These are phyloP conservation scores for Sparidentex hasta DNA, from an alignment of 2,797 vertebrate species.

Conservation along the genomic window DNA sequence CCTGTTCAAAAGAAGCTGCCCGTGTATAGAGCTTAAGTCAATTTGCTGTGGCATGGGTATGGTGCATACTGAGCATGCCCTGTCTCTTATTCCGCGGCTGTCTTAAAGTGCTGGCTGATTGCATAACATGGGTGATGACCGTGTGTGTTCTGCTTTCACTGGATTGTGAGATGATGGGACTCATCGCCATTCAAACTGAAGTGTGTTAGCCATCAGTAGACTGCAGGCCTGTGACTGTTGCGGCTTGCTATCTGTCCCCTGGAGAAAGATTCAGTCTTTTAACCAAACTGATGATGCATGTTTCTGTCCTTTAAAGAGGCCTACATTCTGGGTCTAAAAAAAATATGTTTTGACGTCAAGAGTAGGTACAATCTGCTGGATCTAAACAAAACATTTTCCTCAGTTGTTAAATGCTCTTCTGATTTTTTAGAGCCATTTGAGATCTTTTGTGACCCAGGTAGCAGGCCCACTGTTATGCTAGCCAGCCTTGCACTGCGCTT, in stretches of 20 bases:
- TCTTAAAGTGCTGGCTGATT: conserved; percentile 82
- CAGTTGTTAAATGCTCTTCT: conserved; percentile 53
- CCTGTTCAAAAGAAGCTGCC: conserved; percentile 75
- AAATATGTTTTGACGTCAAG: conserved; percentile 10
- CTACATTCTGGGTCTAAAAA: conserved; percentile 8
- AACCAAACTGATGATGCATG: conserved; percentile 46
- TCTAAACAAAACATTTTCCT: conserved; percentile 31
- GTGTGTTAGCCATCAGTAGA: conserved; percentile 46
- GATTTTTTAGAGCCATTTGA: conserved; percentile 68
- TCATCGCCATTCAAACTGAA: conserved; percentile 72
- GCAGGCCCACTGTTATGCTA: conserved; percentile 68
- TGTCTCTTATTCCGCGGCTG: conserved; percentile 74
- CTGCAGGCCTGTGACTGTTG: conserved; percentile 59
- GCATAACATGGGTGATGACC: conserved; percentile 80
- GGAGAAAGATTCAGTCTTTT: conserved; percentile 40
- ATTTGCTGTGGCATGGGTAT: conserved; percentile 81
- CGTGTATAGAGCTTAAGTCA: conserved; percentile 81
- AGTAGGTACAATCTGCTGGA: conserved; percentile 1
- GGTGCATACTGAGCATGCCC: conserved; percentile 82
- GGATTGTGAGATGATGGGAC: conserved; percentile 74
- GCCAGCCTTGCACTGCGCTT: conserved; percentile 75
- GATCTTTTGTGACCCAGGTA: conserved; percentile 76
- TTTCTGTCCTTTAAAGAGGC: conserved; percentile 47
- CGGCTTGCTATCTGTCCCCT: conserved; percentile 58
- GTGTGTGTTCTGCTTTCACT: conserved; percentile 76